These are phyloP conservation scores for Perca schrenkii DNA, from an alignment of 2,113 vertebrate species.

Conservation along the genomic window DNA sequence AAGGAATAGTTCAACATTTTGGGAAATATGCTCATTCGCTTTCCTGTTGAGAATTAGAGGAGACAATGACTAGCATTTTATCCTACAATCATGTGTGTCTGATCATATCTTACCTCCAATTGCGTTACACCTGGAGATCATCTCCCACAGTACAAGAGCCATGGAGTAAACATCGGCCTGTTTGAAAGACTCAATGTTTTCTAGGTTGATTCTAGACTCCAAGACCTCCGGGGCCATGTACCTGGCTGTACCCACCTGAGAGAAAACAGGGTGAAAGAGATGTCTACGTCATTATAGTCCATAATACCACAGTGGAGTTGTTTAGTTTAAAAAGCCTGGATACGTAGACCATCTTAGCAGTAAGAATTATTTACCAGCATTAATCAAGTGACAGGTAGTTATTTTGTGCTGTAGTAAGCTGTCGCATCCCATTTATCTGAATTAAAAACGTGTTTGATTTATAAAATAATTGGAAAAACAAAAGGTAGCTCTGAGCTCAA, in stretches of 20 bases:
- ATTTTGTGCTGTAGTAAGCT: slow-evolving; percentile 12
- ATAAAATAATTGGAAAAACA: slow-evolving; percentile 51
- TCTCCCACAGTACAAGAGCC: slow-evolving; percentile 98
- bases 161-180: slow-evolving; percentile 98
- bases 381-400: slow-evolving; percentile 16
- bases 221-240: slow-evolving; percentile 99
- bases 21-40: neutral
- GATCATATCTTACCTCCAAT: slow-evolving; percentile 88
- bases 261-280: neutral
- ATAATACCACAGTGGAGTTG: neutral
- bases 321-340: neutral
- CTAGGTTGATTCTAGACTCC: slow-evolving; percentile 97
- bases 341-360: neutral
- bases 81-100: neutral
- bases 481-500: slow-evolving; percentile 39
- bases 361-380: slow-evolving; percentile 13
- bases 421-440: slow-evolving; percentile 28
- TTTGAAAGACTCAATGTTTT: slow-evolving; percentile 98
- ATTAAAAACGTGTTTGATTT: slow-evolving; percentile 36
- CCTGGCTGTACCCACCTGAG: slow-evolving; percentile 95
- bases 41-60: neutral
- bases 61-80: neutral
- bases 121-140: slow-evolving; percentile 93
- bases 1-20: neutral
- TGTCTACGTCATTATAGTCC: neutral